Conservation (phyloP, 2,888 invertebrate species). For the Hydropsyche betteni region DNA sequence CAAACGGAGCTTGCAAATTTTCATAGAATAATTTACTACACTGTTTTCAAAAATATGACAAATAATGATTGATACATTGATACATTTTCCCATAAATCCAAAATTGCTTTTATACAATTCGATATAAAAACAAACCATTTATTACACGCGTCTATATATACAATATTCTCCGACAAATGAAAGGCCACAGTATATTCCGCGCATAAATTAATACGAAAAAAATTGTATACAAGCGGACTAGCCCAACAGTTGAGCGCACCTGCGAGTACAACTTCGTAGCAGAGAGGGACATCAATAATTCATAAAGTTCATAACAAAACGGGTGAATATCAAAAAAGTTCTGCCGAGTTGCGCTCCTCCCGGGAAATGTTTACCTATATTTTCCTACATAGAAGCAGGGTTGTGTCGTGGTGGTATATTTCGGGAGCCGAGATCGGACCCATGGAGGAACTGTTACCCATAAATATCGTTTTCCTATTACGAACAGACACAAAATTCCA, state of each 20-base stretch:
- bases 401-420: background rate
- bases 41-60: too few species aligned
- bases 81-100: too few species aligned
- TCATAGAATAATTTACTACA: too few species aligned
- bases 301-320: constrained; percentile 42
- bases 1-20: background rate
- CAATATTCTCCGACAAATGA: too few species aligned
- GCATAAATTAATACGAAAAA: too few species aligned
- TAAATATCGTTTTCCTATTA: constrained; percentile 30
- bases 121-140: too few species aligned
- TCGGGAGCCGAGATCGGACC: constrained; percentile 1
- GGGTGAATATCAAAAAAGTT: constrained; percentile 41
- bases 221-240: too few species aligned
- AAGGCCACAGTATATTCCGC: too few species aligned
- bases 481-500: background rate
- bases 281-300: constrained; percentile 38
- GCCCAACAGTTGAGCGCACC: constrained; percentile 24
- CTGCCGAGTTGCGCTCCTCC: constrained; percentile 28
- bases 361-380: constrained; percentile 39
- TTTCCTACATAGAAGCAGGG: background rate
- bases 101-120: too few species aligned
- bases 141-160: too few species aligned
- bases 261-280: constrained; percentile 13
- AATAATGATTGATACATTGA: too few species aligned
- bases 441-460: constrained; percentile 14